phyloP scores from a whole-genome alignment of 2,888 invertebrate species.

The Mythimna impura region DNA sequence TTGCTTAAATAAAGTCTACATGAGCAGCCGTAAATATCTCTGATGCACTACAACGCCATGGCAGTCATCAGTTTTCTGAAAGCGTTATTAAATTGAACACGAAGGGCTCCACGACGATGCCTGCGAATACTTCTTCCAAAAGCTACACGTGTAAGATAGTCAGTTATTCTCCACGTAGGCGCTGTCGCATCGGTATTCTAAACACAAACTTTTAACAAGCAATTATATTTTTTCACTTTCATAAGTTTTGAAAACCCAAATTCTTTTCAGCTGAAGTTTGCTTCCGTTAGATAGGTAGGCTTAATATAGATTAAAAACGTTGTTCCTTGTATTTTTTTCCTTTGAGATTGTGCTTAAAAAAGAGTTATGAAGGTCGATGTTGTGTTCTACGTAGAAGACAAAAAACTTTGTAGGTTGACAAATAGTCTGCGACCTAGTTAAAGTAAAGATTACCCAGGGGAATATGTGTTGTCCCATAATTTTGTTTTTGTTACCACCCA shows the following conservation, averaged over 20 bases:
- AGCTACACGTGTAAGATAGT: background rate
- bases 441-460: background rate
- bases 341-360: background rate
- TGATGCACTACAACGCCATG: too few species aligned
- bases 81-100: too few species aligned
- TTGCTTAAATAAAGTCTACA: too few species aligned
- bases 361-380: background rate
- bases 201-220: slow-evolving; percentile 26
- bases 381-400: background rate
- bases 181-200: background rate
- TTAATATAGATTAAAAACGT: background rate
- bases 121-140: too few species aligned
- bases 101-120: too few species aligned
- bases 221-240: slow-evolving; percentile 40
- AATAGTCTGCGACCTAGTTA: background rate
- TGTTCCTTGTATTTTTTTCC: background rate
- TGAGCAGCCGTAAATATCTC: too few species aligned
- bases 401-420: background rate
- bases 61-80: too few species aligned
- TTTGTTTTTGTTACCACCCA: background rate
- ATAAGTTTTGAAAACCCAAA: slow-evolving; percentile 23
- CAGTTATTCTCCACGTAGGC: background rate
- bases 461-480: background rate
- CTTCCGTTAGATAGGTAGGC: background rate
- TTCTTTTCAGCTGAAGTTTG: background rate